Conservation (phyloP, 2,113 vertebrate genomes). For the Pteropus alecto region DNA sequence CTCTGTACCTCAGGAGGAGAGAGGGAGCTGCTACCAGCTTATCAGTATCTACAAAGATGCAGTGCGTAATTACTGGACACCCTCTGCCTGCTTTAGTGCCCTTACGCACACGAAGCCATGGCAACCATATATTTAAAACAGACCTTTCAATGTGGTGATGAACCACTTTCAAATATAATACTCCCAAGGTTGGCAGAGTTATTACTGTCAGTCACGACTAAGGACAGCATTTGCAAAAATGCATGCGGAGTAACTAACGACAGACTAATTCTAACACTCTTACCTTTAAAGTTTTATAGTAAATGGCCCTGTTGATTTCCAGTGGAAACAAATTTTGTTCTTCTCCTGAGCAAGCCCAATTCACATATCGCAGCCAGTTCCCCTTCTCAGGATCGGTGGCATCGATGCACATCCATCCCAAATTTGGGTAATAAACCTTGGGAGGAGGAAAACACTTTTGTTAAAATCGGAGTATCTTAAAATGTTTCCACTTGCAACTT, state of each 20-base stretch:
- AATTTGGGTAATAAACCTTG: constrained; percentile 92
- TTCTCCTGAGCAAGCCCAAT: constrained; percentile 92
- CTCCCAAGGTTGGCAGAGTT: background rate
- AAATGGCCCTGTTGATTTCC: constrained; percentile 95
- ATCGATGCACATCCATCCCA: constrained; percentile 97
- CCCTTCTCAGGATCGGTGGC: constrained; percentile 94
- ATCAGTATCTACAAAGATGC: background rate
- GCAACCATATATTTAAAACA: background rate
- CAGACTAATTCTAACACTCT: background rate
- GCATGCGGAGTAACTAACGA: background rate
- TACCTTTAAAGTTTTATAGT: constrained; percentile 96
- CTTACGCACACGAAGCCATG: background rate
- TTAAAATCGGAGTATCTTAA: background rate
- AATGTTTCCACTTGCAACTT: background rate
- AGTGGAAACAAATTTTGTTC: constrained; percentile 95
- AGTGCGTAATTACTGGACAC: background rate
- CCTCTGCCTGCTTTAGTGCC: background rate
- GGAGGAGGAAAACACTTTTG: background rate
- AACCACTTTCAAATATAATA: background rate
- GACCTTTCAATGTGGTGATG: background rate
- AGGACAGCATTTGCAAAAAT: background rate
- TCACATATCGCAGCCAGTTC: constrained; percentile 95
- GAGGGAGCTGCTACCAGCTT: background rate
- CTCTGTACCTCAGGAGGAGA: background rate
- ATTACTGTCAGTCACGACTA: background rate